Conservation (phyloP, 2,888 invertebrate genomes). For the Silvanus unidentatus region DNA sequence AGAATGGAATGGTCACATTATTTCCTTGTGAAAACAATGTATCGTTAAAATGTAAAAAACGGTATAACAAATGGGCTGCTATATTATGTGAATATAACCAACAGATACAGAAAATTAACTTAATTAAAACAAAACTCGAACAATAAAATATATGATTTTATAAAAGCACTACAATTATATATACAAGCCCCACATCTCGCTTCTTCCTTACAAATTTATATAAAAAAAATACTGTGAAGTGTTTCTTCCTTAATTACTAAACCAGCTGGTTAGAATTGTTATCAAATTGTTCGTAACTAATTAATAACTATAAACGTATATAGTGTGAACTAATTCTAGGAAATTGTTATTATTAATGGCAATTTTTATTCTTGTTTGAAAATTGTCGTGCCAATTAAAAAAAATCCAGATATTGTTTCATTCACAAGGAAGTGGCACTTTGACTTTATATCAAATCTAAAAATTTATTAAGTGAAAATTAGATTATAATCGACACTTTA, state of each 20-base stretch:
- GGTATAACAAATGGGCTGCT: conserved; percentile 28
- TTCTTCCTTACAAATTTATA: background rate
- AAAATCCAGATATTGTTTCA: background rate
- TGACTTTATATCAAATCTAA: too few relatives aligned
- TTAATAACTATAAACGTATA: conserved; percentile 23
- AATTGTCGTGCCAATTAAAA: too few relatives aligned
- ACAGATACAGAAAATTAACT: conserved; percentile 23
- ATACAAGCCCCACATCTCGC: background rate
- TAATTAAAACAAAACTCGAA: conserved; percentile 23
- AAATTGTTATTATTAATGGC: conserved; percentile 13
- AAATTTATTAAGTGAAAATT: too few relatives aligned
- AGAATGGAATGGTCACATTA: background rate
- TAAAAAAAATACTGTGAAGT: conserved; percentile 24
- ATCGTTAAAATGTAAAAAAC: conserved; percentile 32
- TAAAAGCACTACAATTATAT: conserved; percentile 16
- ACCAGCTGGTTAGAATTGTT: conserved; percentile 23
- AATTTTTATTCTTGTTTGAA: background rate
- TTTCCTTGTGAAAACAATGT: conserved; percentile 25
- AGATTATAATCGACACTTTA: too few relatives aligned
- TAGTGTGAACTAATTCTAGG: conserved; percentile 28
- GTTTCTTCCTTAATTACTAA: conserved; percentile 21
- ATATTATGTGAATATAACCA: conserved; percentile 18
- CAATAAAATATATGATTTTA: conserved; percentile 14
- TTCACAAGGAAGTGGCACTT: conserved; percentile 19
- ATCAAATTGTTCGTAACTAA: conserved; percentile 27